Conservation (phyloP, 2,888 invertebrate genomes). For the Nephrotoma guestfalica region DNA sequence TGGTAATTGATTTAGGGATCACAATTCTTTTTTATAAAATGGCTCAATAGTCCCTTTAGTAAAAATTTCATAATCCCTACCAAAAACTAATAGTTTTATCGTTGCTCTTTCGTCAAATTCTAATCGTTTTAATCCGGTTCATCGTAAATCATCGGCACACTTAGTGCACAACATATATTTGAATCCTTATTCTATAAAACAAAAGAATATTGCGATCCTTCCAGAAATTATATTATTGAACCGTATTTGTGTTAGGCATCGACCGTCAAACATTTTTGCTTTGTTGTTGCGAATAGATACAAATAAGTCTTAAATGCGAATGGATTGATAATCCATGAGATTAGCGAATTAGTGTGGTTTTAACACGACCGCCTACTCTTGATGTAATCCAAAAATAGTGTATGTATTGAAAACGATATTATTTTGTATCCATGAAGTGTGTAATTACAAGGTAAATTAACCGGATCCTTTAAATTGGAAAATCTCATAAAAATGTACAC, state of each 20-base stretch:
- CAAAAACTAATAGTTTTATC: neutral
- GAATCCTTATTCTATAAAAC: neutral
- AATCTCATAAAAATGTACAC: neutral
- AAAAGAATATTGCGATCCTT: neutral
- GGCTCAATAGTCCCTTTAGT: neutral
- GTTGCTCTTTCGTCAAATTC: neutral
- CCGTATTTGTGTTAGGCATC: neutral
- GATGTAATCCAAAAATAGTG: neutral
- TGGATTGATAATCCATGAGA: neutral
- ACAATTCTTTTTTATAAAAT: neutral
- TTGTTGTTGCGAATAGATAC: neutral
- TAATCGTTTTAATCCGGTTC: neutral
- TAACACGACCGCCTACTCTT: neutral
- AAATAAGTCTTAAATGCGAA: neutral
- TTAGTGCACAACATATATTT: neutral
- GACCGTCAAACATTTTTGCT: neutral
- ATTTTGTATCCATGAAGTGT: neutral
- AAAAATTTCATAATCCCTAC: neutral
- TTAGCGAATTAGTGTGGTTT: neutral
- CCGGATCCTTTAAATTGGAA: neutral
- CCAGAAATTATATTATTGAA: neutral
- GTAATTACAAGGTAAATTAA: neutral
- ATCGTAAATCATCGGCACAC: conserved; percentile 2
- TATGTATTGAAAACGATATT: neutral
- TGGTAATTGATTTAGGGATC: too few species aligned